phyloP scores from a whole-genome alignment of 1,140 invertebrate species.

The Pogonognathellus flavescens region DNA sequence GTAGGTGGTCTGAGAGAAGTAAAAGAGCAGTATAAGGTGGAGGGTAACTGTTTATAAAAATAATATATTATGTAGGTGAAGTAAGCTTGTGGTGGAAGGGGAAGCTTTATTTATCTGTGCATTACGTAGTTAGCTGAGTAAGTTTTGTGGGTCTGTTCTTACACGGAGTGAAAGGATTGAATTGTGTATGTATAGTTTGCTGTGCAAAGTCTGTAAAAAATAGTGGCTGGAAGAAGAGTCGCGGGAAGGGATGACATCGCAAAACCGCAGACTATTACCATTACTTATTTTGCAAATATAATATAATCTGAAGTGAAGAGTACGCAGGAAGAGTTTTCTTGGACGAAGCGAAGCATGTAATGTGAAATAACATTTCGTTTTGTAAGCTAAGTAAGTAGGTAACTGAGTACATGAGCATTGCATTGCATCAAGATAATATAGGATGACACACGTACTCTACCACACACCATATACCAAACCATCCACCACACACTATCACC shows the following conservation, averaged over 20 bases:
- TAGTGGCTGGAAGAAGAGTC: background rate
- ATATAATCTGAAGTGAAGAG: slow-evolving; percentile 39
- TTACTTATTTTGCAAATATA: slow-evolving; percentile 37
- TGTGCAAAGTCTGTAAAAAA: slow-evolving; percentile 34
- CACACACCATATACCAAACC: background rate
- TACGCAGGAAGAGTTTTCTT: slow-evolving; percentile 22
- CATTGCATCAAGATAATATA: slow-evolving; percentile 20
- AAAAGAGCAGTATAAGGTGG: slow-evolving; percentile 1
- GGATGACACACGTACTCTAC: too few species aligned
- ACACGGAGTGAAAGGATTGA: background rate
- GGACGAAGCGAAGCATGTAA: slow-evolving; percentile 28
- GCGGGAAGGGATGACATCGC: slow-evolving; percentile 31
- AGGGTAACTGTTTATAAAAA: slow-evolving; percentile 4
- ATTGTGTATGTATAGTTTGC: background rate
- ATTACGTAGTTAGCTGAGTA: slow-evolving; percentile 23
- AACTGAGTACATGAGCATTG: slow-evolving; percentile 12
- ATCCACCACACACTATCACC: too few species aligned
- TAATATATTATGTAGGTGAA: slow-evolving; percentile 29
- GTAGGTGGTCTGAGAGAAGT: background rate
- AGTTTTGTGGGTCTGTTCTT: background rate
- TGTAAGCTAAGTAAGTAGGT: slow-evolving; percentile 20
- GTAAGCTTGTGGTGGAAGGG: background rate
- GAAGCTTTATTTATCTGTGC: slow-evolving; percentile 13
- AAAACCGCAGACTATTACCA: slow-evolving; percentile 36
- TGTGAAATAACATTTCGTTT: slow-evolving; percentile 37